A percentile compares a stretch with the other conserved stretches of the same genome.
These are phyloP conservation scores for Drosophila prostipennis DNA, from an alignment of 2,888 invertebrate genomes.

Conservation along the genomic window DNA sequence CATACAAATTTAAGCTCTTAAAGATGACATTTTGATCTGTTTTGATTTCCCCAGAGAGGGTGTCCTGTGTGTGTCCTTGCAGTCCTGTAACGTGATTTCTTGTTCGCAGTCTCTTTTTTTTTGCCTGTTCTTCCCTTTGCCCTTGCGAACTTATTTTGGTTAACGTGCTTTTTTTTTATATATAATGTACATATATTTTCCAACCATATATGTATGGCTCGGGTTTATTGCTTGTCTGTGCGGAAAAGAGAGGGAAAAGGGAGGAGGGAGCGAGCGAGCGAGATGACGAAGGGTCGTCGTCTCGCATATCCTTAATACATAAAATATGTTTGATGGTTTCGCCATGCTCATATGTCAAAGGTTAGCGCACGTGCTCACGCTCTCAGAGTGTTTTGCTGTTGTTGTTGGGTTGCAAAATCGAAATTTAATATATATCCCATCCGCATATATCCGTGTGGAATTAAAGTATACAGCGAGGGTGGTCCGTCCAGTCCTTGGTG, in stretches of 20 bases:
- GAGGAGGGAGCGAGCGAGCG: no score
- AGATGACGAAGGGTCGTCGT: constrained; percentile 43
- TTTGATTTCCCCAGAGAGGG: constrained; percentile 81
- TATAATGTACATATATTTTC: neutral
- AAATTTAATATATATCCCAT: constrained; percentile 72
- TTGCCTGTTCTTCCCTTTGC: constrained; percentile 9
- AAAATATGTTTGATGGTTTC: constrained; percentile 80
- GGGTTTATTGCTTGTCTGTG: constrained; percentile 42
- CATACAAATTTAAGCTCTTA: constrained; percentile 83
- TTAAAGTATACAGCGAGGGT: constrained; percentile 30
- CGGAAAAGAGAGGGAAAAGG: constrained; percentile 1
- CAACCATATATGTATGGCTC: constrained; percentile 17
- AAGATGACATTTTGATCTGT: constrained; percentile 83
- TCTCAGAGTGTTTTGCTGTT: constrained; percentile 43
- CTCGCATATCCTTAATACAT: constrained; percentile 74
- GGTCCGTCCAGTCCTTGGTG: constrained; percentile 5
- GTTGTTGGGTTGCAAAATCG: constrained; percentile 59
- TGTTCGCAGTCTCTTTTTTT: constrained; percentile 25
- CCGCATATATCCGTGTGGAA: constrained; percentile 28
- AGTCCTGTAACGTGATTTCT: constrained; percentile 71
- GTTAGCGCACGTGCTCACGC: constrained; percentile 80
- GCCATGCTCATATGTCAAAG: constrained; percentile 78
- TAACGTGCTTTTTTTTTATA: constrained; percentile 49
- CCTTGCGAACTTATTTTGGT: constrained; percentile 36
- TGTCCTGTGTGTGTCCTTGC: constrained; percentile 45